These are phyloP conservation scores for Drosophila nr. perissopoda DNA, from an alignment of 2,888 invertebrate genomes.

Conservation along the genomic window DNA sequence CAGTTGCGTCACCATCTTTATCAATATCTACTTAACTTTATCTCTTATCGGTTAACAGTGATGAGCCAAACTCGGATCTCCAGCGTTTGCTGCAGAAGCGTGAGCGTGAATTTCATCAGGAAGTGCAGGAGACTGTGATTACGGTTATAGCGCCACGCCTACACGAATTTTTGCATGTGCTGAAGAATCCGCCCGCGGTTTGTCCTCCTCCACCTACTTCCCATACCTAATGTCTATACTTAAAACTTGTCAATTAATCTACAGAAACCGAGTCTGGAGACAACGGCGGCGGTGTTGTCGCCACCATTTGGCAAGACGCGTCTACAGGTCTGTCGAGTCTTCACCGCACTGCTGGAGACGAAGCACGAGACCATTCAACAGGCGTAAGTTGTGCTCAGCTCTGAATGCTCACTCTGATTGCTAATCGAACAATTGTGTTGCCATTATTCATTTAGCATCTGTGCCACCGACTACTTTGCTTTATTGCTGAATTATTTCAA, in stretches of 20 bases:
- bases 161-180: conserved; percentile 89
- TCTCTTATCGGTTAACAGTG: conserved; percentile 61
- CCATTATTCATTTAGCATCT: conserved; percentile 70
- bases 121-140: conserved; percentile 88
- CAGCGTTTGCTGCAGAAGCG: conserved; percentile 81
- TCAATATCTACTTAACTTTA: background rate
- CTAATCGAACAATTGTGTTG: background rate
- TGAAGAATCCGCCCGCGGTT: conserved; percentile 90
- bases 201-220: conserved; percentile 44
- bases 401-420: background rate
- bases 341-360: conserved; percentile 91
- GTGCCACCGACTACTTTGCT: conserved; percentile 86
- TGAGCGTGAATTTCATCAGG: conserved; percentile 87
- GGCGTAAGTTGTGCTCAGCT: conserved; percentile 85
- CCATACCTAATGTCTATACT: background rate
- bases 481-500: conserved; percentile 94
- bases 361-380: conserved; percentile 90
- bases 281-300: conserved; percentile 89
- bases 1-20: background rate
- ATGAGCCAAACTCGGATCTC: conserved; percentile 84
- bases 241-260: conserved; percentile 4
- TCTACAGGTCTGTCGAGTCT: conserved; percentile 91
- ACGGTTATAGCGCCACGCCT: conserved; percentile 88
- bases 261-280: conserved; percentile 88
- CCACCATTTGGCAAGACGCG: conserved; percentile 92